Base-by-base conservation (phyloP, 2,113 vertebrate genomes). In the Microcebus murinus region DNA sequence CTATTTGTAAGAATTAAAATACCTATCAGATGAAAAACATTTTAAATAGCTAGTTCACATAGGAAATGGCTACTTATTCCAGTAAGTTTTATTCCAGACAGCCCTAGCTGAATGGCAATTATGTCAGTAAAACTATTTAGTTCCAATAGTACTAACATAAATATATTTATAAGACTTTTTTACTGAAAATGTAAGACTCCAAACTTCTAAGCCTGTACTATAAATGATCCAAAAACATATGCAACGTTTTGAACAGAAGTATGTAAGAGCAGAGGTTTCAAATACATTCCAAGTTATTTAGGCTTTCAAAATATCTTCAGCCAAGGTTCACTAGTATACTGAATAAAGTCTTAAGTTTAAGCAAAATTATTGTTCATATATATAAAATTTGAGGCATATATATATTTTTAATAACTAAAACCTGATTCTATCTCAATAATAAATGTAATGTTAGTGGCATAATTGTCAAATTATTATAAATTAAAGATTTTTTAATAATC, bases 1-100 rank as follows among this genome's bases (percentile, higher is more conserved):
- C 63, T n/a, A 89, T 61, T 94, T 95, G 80, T 92, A 83, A 96
- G 92, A 94, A 94, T 70, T 82, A 92, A 91, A 96, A 87, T 80
- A 83, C 10, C 70, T 57, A 91, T 83, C 42, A 90, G 34, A 86
- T 45, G 48, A 88, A 97, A 92, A 94, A 85, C 34, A 82, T 52
- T 87, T 57, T 71, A 94, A 94, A 83, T 83, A 55, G 36, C 48
- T 92, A 84, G 76, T 95, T 93, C 25, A 91, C 17, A 36, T 25
- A 23, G 25, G 67, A 96, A 96, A 93, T 88, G 34, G n/a, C 13
- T 85, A 94, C 77, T 91, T 94, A 82, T 83, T 94, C 88, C 55
- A 80, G 79, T 34, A 93, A 76, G 45, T 76, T 82, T 89, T 91
- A 97, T 91, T 95, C 73, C 61, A 86, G 20, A 89, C 3, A 95